phyloP scores from a whole-genome alignment of 2,113 vertebrate genomes.

The Probosciger aterrimus region DNA sequence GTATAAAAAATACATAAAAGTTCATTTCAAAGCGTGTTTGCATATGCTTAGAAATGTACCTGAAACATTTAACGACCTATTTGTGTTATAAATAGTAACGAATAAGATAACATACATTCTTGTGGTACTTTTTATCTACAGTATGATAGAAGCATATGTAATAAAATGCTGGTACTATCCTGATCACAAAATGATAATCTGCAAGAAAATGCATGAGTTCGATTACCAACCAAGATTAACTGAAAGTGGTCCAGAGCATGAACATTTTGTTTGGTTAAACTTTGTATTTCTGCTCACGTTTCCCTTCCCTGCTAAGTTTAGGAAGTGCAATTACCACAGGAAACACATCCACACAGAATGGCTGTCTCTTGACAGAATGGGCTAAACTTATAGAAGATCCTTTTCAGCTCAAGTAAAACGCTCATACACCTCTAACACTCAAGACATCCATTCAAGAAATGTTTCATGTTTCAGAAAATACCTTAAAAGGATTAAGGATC shows the following conservation, averaged over 20 bases:
- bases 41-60: neutral
- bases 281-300: neutral
- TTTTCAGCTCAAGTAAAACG: neutral
- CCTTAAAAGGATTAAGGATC: neutral
- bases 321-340: neutral
- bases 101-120: neutral
- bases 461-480: neutral
- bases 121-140: neutral
- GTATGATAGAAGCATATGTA: neutral
- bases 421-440: neutral
- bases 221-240: neutral
- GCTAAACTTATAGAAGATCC: neutral
- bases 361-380: neutral
- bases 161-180: neutral
- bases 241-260: neutral
- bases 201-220: neutral
- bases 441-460: neutral
- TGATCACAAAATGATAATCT: neutral
- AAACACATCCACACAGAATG: neutral
- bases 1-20: neutral
- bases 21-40: neutral
- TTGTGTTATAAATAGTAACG: neutral
- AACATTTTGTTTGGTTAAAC: neutral
- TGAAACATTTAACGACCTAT: neutral
- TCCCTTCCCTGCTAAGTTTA: neutral